Percentiles rank a stretch among this genome's conserved stretches.
Conservation (phyloP, 92 coral and sea anemone species). For the Epizoanthus scotinus region DNA sequence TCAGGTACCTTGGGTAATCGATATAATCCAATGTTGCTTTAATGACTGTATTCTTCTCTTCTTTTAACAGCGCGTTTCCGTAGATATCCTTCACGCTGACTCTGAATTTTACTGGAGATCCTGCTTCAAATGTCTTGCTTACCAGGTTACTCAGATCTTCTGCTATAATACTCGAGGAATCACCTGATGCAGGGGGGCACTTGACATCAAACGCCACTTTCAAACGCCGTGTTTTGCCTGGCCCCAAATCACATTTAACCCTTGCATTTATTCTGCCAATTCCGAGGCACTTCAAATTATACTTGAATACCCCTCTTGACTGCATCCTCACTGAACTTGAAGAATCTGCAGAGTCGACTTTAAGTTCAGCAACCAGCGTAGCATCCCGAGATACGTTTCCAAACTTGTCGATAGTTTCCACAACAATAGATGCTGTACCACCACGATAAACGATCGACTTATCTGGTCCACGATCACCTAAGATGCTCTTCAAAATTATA, state of each 20-base stretch:
- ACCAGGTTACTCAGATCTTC: slow-evolving; percentile 7
- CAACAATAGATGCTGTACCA: not conserved
- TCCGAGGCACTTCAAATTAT: not conserved
- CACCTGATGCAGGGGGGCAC: not conserved
- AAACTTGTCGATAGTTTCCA: slow-evolving; percentile 3
- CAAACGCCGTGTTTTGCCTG: not conserved
- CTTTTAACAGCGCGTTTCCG: slow-evolving; percentile 6
- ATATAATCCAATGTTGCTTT: not conserved
- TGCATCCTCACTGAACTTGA: not conserved
- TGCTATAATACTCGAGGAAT: not conserved
- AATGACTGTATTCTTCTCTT: not conserved
- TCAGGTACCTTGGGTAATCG: not conserved
- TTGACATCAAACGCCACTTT: not conserved
- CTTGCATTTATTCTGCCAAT: slow-evolving; percentile 6
- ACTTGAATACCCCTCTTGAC: slow-evolving; percentile 14
- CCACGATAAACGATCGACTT: slow-evolving; percentile 18
- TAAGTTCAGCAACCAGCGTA: not conserved
- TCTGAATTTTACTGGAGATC: slow-evolving; percentile 24
- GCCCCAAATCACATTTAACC: not conserved
- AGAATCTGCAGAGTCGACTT: not conserved
- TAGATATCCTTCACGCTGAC: slow-evolving; percentile 22
- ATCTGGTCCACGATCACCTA: not conserved
- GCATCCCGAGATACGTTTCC: slow-evolving; percentile 27
- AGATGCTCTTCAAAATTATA: not conserved
- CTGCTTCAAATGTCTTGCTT: slow-evolving; percentile 20